Evolutionary conservation across 2,888 invertebrate species (phyloP), one percentile per base, ranked within the genome.

Genomic region (Lampropteryx suffumata): DNA sequence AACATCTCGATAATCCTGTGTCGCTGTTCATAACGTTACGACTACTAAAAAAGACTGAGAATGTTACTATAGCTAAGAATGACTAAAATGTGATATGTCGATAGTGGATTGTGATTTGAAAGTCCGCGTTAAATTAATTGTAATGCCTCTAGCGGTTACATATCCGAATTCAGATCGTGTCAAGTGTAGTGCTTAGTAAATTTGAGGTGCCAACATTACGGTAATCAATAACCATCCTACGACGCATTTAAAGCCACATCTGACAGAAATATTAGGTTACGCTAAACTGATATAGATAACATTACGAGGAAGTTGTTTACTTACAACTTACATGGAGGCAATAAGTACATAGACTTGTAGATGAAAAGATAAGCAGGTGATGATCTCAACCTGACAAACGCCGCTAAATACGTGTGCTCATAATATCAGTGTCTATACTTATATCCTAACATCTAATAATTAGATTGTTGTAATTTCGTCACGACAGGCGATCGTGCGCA

Each of bases 401-500:
- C 33, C 33, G 41, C 35, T 49, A 54, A 45, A 45, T 33, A 43
- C 17, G 10, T 29, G 27, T 36, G 36, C 40, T 13, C 34, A 28
- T 28, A 28, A n/a, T 28, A 35, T 35, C 35, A 7, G 26, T 26
- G 36, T 36, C 13, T 13, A 33, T 42, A 41, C 8, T 27, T 9
- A n/a, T 13, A 30, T 32, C 41, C 26, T 35, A 28, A 50, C 29
- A 43, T 41, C 28, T 34, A 24, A 12, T 59, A 60, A 59, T 54
- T 46, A 59, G 21, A 35, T 39, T 13, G 37, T 41, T 49, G 54
- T 46, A 54, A 51, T 46, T 45, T 40, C 33, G 39, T 55, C 61
- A 62, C 62, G 60, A 59, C 40, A 44, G 30, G 29, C 33, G 44
- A 39, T 59, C 62, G 61, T 62, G 53, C 55, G 47, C 50, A 21